phyloP scores from a whole-genome alignment of 2,113 vertebrate species.

The Psephotus haematonotus region DNA sequence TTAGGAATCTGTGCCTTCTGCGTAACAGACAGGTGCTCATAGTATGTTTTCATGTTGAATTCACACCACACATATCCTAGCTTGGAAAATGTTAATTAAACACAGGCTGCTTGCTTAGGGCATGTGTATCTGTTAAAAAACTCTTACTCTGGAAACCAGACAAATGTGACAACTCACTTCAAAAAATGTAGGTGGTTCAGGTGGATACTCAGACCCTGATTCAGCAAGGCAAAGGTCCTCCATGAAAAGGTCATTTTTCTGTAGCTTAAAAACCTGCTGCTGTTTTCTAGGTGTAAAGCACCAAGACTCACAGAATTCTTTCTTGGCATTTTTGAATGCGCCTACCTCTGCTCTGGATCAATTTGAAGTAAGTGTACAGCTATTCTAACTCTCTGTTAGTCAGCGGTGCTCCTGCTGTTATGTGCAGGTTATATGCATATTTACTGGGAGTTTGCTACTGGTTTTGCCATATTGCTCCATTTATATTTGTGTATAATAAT shows the following conservation, averaged over 20 bases:
- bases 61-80: not conserved
- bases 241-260: slow-evolving; percentile 56
- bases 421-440: not conserved
- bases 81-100: not conserved
- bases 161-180: not conserved
- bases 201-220: not conserved
- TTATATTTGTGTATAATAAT: not conserved
- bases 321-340: slow-evolving; percentile 97
- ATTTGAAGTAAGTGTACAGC: slow-evolving; percentile 89
- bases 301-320: slow-evolving; percentile 99
- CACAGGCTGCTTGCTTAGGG: rapidly evolving
- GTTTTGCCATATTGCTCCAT: not conserved
- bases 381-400: not conserved
- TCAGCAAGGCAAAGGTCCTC: slow-evolving; percentile 67
- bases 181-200: not conserved
- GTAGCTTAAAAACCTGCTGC: slow-evolving; percentile 76
- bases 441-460: not conserved
- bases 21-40: rapidly evolving
- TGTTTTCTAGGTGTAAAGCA: slow-evolving; percentile 95
- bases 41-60: not conserved
- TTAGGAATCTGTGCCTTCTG: not conserved
- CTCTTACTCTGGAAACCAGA: not conserved
- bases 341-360: slow-evolving; percentile 94
- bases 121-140: not conserved
- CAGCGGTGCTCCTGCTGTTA: not conserved